Evolutionary conservation across 1,140 invertebrate species (phyloP), one percentile per base, ranked within the genome.

Genomic region (Drosophila ananassae): DNA sequence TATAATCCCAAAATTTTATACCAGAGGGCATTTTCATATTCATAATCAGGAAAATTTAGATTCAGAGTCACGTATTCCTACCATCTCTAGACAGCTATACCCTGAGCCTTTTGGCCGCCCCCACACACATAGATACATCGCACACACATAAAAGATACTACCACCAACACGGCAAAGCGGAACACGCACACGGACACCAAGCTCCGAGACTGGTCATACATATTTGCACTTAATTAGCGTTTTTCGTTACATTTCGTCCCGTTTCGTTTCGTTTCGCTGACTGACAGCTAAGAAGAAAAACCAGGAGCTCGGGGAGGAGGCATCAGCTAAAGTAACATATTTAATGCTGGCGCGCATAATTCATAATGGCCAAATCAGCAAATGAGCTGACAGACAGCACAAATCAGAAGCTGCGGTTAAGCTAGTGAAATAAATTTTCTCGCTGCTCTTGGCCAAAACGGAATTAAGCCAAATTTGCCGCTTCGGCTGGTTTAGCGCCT

Each of bases 191-290:
- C 73, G 39, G 34, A 72, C 24, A 25, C 39, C 21, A 8, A 48
- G 32, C 48, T 30, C 34, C 34, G 13, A 46, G 32, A 2, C 78
- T 89, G 79, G 61, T 54, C 71, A 89, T 82, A 87, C 79, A 89
- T 87, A 79, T 89, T 89, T 87, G 83, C 83, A 87, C 82, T 89
- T 87, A 89, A 87, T 87, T 87, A 87, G 79, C 75, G 75, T 77
- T 74, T 75, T 67, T 56, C 46, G 62, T 73, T 47, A 67, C 34
- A 67, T 67, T 67, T 67, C 63, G 63, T 52, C 63, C 59, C 64
- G 50, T 64, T 80, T 37, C 59, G 46, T 57, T 67, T 63, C 72
- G 50, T 64, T 80, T 37, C 55, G 28, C 24, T 58, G 63, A 62
- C 41, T 60, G 78, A 62, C 61, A 67, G 67, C 46, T 60, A 44